Evolutionary conservation across 2,888 invertebrate species (phyloP).

Genomic region (Dasypogon diadema): DNA sequence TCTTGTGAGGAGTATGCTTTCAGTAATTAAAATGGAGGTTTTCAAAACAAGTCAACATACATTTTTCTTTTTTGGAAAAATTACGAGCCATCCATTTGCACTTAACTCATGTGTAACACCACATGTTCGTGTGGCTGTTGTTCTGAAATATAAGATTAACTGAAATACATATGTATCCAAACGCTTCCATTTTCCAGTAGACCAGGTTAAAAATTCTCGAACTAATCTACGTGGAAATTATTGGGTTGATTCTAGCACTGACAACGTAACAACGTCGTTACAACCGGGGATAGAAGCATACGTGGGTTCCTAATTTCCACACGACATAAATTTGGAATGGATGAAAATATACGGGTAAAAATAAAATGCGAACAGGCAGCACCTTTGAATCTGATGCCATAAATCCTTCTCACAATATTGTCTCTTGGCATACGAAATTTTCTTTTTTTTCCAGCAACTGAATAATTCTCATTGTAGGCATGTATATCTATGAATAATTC

Average conservation of each 20-base stretch:
- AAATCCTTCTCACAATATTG: constrained; percentile 51
- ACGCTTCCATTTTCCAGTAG: too few relatives aligned
- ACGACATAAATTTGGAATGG: constrained; percentile 35
- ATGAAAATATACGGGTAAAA: constrained; percentile 43
- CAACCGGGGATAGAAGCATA: constrained; percentile 1
- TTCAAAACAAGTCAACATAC: too few relatives aligned
- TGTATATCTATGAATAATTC: constrained; percentile 52
- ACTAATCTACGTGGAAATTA: background rate
- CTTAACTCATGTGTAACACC: too few relatives aligned
- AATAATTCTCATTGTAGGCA: constrained; percentile 47
- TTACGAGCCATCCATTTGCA: too few relatives aligned
- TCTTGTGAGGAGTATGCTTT: too few relatives aligned
- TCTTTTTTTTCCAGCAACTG: constrained; percentile 36
- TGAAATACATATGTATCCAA: too few relatives aligned
- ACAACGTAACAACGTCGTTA: background rate
- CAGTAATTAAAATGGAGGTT: too few relatives aligned
- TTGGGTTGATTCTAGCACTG: background rate
- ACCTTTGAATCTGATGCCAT: constrained; percentile 51
- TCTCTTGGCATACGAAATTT: constrained; percentile 52
- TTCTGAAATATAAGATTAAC: too few relatives aligned
- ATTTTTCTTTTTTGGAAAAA: too few relatives aligned
- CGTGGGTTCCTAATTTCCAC: constrained; percentile 40
- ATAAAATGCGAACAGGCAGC: constrained; percentile 49
- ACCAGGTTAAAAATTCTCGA: too few relatives aligned
- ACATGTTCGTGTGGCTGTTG: too few relatives aligned